Base-by-base conservation (phyloP, 1,140 invertebrate genomes). In the Wiebesia pumilae region DNA sequence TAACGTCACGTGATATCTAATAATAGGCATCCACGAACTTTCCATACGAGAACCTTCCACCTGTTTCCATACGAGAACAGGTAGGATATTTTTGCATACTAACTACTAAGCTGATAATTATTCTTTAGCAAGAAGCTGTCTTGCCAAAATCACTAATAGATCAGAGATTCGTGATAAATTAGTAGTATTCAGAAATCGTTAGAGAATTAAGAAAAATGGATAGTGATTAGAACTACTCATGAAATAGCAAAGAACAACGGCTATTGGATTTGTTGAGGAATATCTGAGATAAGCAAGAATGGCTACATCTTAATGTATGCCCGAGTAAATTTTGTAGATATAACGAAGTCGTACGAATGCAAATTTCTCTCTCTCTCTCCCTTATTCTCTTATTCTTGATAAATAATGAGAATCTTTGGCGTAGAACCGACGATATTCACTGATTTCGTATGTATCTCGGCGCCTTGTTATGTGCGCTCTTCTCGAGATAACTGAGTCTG, bases 391-490 rank as follows among this genome's bases (percentile, higher is more conserved):
- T 3, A 27, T 69, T 30, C 24, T 38, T 12, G 14, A 24, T 43
- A 58, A 30, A 58, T 75, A 65, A 78, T 30, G 71, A 75, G 38
- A 38, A 75, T 75, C 38, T 75, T n/a, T 1, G 27, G 71, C 38
- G 71, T n/a, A 43, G n/a, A 75, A 24, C 35, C 40, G 71, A 75
- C 21, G 14, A 51, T 3, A 65, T 40, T 81, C 79, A 9, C 30
- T 65, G 78, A 58, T 79, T 62, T 27, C 78, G 33, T n/a, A 84
- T 75, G 67, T 84, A 77, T 62, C 71, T 77, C 65, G 35, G 35
- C 38, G 69, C 30, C 54, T 84, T 38, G 82, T 81, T 79, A 65
- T 82, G 79, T 69, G 54, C 80, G 71, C 75, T 81, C 83, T 84
- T 35, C 67, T 67, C 81, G 65, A 71, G 65, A 73, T 83, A 71